Evolutionary conservation across 1,140 invertebrate genomes (phyloP), one percentile per base, ranked within the genome.

Genomic region (Aphis gossypii): DNA sequence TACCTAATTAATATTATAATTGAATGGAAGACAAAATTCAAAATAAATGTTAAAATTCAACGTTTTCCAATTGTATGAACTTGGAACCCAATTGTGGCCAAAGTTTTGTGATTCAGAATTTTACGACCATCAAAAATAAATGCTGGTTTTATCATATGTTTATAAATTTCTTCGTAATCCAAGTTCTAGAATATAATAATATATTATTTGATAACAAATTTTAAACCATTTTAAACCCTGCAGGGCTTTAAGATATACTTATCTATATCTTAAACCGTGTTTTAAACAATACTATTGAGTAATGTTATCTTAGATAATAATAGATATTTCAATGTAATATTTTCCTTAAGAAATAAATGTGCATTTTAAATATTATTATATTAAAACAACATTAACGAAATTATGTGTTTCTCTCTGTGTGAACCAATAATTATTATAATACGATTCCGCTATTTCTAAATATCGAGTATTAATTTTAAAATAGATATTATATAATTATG

Each of bases 51-150:
- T 44, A 68, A 21, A 68, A 25, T n/a, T 68, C n/a, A 87, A 60
- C 90, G 87, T 89, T 97, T 98, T 2, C 99, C 99, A 94, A 99
- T 99, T 0, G 98, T 98, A 95, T 99, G 98, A 0, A 99, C 99
- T 94, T 99, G 97, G 95, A 99, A 99, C 35, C 99, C 99, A 83
- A 99, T 98, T 94, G 97, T 97, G 92, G 97, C 96, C 38, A 99
- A 95, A 1, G 96, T 95, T 94, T 98, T 96, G 95, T 99, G 98
- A 95, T 99, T 96, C 7, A 99, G 95, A 88, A 99, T 98, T 95
- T 99, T 98, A 89, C 99, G 96, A 2, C 99, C 99, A 95, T 99
- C 99, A 95, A 99, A 99, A 83, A 99, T 97, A 95, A 99, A 99
- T 0, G 99, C 99, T 18, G 99, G 99, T 95, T 99, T 99, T 96